Conservation (phyloP, 2,113 vertebrate species). For the Gymnorhina tibicen region DNA sequence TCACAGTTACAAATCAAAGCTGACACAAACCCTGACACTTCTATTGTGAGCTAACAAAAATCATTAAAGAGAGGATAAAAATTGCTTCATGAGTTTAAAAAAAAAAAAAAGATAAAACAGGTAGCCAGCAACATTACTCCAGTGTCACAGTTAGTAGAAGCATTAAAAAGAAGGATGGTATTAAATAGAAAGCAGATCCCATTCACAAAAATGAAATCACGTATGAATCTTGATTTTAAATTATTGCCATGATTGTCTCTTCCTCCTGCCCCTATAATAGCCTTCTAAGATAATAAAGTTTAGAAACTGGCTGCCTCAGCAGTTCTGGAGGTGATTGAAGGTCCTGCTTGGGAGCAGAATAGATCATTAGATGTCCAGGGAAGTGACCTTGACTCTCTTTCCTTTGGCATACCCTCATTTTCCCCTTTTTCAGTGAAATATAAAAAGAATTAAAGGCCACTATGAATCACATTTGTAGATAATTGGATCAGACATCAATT, state of each 20-base stretch:
- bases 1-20: neutral
- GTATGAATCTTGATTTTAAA: neutral
- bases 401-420: neutral
- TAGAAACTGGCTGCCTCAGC: constrained; percentile 14
- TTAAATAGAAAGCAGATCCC: neutral
- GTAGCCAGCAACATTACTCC: neutral
- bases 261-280: neutral
- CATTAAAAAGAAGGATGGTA: neutral
- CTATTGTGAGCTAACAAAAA: neutral
- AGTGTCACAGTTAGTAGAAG: neutral
- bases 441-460: neutral
- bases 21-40: neutral
- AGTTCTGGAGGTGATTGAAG: neutral
- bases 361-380: neutral
- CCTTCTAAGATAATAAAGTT: neutral
- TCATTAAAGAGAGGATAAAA: neutral
- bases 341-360: neutral
- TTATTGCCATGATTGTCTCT: neutral
- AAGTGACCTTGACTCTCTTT: neutral
- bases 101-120: neutral
- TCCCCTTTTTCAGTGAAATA: neutral
- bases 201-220: neutral
- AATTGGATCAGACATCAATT: neutral
- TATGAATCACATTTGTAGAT: neutral
- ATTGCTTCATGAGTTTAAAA: neutral